These are phyloP conservation scores for Scaptomyza caliginosa DNA, from an alignment of 2,888 invertebrate species.

Conservation along the genomic window DNA sequence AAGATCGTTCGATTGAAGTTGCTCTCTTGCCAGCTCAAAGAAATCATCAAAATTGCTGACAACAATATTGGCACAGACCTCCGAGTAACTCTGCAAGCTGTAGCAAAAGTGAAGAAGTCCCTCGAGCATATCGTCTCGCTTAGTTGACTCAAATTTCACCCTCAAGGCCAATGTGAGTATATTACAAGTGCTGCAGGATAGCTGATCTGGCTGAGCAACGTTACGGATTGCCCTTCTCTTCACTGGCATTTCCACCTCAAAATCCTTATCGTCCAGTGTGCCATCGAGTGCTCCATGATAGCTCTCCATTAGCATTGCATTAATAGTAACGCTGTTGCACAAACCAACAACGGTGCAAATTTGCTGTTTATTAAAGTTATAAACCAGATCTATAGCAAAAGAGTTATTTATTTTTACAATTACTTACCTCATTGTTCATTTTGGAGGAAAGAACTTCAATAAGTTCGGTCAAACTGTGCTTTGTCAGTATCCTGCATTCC, in stretches of 20 bases:
- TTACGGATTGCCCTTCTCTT: neutral
- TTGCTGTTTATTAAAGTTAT: conserved; percentile 6
- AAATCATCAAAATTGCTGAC: conserved; percentile 22
- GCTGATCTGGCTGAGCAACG: conserved; percentile 6
- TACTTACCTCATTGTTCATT: conserved; percentile 20
- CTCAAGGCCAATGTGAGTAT: neutral
- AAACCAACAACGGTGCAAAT: conserved; percentile 9
- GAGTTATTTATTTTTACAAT: neutral
- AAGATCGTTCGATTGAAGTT: conserved; percentile 16
- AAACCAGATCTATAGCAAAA: neutral
- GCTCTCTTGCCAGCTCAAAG: conserved; percentile 1
- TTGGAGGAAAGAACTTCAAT: conserved; percentile 1
- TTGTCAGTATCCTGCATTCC: neutral
- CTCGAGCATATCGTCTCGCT: conserved; percentile 4
- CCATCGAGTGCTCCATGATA: neutral
- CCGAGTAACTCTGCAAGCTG: conserved; percentile 6
- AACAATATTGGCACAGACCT: conserved; percentile 17
- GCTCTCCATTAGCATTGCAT: neutral
- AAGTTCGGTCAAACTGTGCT: neutral
- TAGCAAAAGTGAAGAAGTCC: conserved; percentile 9
- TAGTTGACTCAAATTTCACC: conserved; percentile 1
- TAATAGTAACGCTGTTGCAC: conserved; percentile 8
- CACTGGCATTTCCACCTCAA: neutral
- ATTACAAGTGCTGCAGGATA: conserved; percentile 28
- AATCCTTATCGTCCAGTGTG: neutral